Conservation (phyloP, 35 echinoderm and acorn worm genomes). For the Amphiura filiformis region DNA sequence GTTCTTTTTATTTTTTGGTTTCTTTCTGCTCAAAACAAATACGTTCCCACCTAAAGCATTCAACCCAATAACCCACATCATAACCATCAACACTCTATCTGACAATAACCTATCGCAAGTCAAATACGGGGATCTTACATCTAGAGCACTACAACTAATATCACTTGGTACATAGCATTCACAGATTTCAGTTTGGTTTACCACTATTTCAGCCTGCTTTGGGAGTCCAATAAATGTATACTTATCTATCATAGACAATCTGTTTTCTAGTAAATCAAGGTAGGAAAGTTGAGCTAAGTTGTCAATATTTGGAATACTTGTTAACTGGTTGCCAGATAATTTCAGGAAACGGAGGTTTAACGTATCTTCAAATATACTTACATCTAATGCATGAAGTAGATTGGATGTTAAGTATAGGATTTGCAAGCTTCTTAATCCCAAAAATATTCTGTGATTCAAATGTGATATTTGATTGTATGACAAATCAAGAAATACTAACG, state of each 20-base stretch:
- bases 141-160: background rate
- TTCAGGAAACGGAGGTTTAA: background rate
- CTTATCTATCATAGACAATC: background rate
- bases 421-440: too few relatives aligned
- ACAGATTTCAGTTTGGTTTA: background rate
- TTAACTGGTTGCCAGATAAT: background rate
- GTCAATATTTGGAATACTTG: background rate
- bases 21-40: slow-evolving; percentile 31
- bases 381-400: background rate
- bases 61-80: slow-evolving; percentile 44
- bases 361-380: background rate
- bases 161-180: background rate
- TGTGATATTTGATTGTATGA: too few relatives aligned
- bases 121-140: background rate
- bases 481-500: too few relatives aligned
- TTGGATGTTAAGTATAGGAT: background rate
- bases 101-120: background rate
- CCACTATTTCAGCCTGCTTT: too few relatives aligned
- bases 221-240: background rate
- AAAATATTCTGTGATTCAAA: too few relatives aligned
- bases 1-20: background rate
- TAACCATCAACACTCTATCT: background rate
- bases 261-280: background rate
- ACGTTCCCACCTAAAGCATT: slow-evolving; percentile 55
- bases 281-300: background rate